Conservation (phyloP, 2,797 vertebrate species). For the Momotus momota region DNA sequence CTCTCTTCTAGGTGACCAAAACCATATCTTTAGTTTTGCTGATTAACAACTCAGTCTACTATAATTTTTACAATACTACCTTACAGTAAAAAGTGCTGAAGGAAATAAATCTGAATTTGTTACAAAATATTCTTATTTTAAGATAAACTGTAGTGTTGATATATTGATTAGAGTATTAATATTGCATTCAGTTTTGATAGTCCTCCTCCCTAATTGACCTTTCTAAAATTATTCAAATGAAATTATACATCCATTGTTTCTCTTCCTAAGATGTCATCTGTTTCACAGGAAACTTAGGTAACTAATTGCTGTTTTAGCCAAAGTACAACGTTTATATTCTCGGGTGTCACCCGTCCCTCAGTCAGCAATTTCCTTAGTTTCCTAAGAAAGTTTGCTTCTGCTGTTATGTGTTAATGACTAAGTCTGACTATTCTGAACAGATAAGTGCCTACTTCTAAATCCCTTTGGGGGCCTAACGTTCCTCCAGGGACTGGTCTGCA, state of each 20-base stretch:
- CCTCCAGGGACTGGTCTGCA: background rate
- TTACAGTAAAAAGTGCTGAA: background rate
- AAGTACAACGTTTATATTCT: background rate
- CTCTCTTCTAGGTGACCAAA: background rate
- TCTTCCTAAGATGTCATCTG: background rate
- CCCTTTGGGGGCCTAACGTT: background rate
- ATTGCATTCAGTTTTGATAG: background rate
- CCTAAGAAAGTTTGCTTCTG: background rate
- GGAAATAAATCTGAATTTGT: background rate
- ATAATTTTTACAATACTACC: background rate
- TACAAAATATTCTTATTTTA: background rate
- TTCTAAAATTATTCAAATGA: background rate
- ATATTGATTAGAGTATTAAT: background rate
- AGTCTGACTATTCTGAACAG: background rate
- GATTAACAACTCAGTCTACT: background rate
- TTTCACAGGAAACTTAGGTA: background rate
- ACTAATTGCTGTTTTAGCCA: background rate
- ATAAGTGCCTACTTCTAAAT: background rate
- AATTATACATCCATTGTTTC: background rate
- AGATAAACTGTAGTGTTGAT: background rate
- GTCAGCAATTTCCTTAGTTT: constrained; percentile 9
- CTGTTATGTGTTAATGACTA: background rate
- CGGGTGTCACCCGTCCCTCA: background rate
- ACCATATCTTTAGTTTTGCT: background rate
- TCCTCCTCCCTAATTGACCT: background rate